phyloP scores from a whole-genome alignment of 2,888 invertebrate species.

The Caenorhabditis parvicauda region DNA sequence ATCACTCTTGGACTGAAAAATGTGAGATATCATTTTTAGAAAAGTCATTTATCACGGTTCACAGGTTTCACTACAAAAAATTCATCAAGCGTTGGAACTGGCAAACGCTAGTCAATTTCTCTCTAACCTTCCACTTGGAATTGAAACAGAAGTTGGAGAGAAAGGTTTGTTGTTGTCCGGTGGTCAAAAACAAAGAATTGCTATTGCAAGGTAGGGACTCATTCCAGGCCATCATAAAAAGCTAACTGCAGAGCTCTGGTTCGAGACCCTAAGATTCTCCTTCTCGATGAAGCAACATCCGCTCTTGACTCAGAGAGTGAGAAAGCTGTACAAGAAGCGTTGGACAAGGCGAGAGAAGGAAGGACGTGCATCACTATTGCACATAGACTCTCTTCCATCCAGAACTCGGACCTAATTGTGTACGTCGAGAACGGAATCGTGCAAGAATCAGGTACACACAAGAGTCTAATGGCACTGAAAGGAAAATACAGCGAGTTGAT shows the following conservation, averaged over 20 bases:
- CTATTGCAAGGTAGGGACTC: constrained; percentile 74
- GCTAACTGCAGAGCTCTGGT: constrained; percentile 27
- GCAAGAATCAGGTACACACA: constrained; percentile 46
- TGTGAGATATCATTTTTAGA: constrained; percentile 10
- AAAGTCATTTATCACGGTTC: neutral
- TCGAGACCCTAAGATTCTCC: constrained; percentile 34
- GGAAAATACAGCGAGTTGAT: constrained; percentile 41
- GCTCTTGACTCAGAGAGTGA: constrained; percentile 57
- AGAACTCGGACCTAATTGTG: constrained; percentile 50
- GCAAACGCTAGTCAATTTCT: constrained; percentile 44
- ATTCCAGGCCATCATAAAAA: neutral
- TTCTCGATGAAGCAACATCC: constrained; percentile 42
- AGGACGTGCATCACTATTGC: constrained; percentile 55
- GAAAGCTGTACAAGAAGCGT: constrained; percentile 52
- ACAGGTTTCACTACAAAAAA: constrained; percentile 36
- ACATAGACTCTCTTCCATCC: constrained; percentile 52
- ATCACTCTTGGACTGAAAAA: constrained; percentile 76
- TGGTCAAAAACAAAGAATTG: constrained; percentile 84
- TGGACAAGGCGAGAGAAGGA: constrained; percentile 48
- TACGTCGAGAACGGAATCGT: constrained; percentile 46
- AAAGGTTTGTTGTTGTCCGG: constrained; percentile 78
- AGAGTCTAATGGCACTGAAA: constrained; percentile 32
- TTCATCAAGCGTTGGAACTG: constrained; percentile 39
- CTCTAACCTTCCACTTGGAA: constrained; percentile 36
- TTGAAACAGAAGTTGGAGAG: constrained; percentile 73